phyloP scores from a whole-genome alignment of 2,888 invertebrate genomes.

The Lasioglossum vierecki region DNA sequence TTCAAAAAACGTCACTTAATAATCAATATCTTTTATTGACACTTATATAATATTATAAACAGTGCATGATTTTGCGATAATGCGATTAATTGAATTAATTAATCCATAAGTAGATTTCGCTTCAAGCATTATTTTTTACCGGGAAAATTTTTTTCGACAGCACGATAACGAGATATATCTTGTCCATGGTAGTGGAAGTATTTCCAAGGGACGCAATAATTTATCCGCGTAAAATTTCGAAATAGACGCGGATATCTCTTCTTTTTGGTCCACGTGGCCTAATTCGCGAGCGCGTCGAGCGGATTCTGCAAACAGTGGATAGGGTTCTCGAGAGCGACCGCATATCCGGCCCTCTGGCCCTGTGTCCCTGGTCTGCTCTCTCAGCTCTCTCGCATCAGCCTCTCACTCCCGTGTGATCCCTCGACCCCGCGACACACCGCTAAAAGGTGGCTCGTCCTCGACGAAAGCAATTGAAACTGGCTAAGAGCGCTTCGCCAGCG shows the following conservation, averaged over 20 bases:
- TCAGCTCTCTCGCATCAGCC: not conserved
- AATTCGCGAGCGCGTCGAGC: not conserved
- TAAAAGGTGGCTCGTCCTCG: conserved; percentile 73
- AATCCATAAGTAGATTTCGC: too few relatives aligned
- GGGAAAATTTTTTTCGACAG: too few relatives aligned
- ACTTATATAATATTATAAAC: too few relatives aligned
- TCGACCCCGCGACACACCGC: conserved; percentile 29
- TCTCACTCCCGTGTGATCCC: not conserved
- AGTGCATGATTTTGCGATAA: too few relatives aligned
- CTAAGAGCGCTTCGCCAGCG: conserved; percentile 75
- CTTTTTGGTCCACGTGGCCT: not conserved
- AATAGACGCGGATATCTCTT: not conserved
- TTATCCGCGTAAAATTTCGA: not conserved
- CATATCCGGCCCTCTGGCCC: conserved; percentile 49
- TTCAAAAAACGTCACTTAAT: too few relatives aligned
- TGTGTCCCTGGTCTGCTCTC: conserved; percentile 21
- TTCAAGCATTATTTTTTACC: too few relatives aligned
- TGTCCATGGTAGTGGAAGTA: too few relatives aligned
- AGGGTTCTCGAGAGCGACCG: conserved; percentile 57
- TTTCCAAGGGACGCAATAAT: not conserved
- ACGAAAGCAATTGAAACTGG: conserved; percentile 76
- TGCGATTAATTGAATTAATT: too few relatives aligned
- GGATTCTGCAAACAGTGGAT: conserved; percentile 68
- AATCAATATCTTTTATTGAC: too few relatives aligned
- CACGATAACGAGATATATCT: too few relatives aligned